Conservation (phyloP, 2,888 invertebrate genomes). For the Salpingus planirostris region DNA sequence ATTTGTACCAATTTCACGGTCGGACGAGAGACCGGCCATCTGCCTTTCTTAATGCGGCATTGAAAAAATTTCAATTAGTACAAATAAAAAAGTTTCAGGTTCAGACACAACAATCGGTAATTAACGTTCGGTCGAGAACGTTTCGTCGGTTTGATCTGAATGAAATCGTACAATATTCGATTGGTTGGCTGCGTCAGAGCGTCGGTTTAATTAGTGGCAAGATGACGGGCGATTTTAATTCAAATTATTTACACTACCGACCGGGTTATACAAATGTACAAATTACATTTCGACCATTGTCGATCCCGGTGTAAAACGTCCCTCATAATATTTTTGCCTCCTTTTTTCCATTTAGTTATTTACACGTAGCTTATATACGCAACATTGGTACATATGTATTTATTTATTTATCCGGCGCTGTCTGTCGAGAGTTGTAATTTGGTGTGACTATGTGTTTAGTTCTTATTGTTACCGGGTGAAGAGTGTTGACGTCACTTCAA, state of each 20-base stretch:
- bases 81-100: no score
- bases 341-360: conserved; percentile 22
- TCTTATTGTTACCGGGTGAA: conserved; percentile 15
- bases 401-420: conserved; percentile 19
- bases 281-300: conserved; percentile 32
- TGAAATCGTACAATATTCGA: conserved; percentile 4
- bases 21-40: no score
- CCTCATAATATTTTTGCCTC: conserved; percentile 11
- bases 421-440: conserved; percentile 20
- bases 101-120: no score
- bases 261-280: conserved; percentile 31
- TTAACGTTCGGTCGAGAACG: no score
- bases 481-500: conserved; percentile 25
- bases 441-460: conserved; percentile 20
- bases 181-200: conserved; percentile 19
- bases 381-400: conserved; percentile 13
- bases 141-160: no score
- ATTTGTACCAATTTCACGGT: no score
- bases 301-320: conserved; percentile 7
- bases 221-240: conserved; percentile 34
- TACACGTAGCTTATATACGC: no score
- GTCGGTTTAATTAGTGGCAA: conserved; percentile 34
- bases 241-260: conserved; percentile 28
- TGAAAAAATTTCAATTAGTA: no score
- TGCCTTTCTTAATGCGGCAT: no score